Percentiles rank a stretch among this genome's conserved stretches.
phyloP scores from a whole-genome alignment of 1,140 invertebrate genomes.

The Prorops nasuta region DNA sequence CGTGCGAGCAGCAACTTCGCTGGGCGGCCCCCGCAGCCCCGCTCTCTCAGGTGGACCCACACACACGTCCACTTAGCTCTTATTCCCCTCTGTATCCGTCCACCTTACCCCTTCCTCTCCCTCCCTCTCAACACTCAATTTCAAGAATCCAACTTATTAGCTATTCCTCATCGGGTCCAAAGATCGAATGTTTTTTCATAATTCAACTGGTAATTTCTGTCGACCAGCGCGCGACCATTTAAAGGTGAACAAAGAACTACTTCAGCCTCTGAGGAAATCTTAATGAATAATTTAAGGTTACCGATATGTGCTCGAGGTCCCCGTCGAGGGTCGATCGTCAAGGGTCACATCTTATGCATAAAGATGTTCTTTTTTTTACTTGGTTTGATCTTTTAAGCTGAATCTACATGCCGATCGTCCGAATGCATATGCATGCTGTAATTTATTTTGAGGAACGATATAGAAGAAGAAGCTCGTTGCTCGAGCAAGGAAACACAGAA shows the following conservation, averaged over 20 bases:
- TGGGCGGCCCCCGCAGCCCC: constrained; percentile 11
- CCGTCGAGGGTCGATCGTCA: neutral
- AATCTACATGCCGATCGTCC: too few species aligned
- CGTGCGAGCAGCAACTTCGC: constrained; percentile 41
- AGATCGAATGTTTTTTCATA: too few species aligned
- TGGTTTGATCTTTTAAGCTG: too few species aligned
- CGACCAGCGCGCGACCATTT: neutral
- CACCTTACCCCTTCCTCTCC: neutral
- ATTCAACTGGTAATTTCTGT: too few species aligned
- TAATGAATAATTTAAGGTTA: neutral
- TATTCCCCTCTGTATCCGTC: neutral
- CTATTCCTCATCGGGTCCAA: too few species aligned
- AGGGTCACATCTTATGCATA: too few species aligned
- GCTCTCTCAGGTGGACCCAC: constrained; percentile 50
- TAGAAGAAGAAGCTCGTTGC: too few species aligned
- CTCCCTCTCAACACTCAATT: neutral
- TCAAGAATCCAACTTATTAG: neutral
- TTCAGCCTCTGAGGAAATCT: too few species aligned
- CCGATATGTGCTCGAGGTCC: neutral
- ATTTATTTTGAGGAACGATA: too few species aligned
- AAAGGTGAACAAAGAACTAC: neutral
- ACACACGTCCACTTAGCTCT: constrained; percentile 22
- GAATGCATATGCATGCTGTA: too few species aligned
- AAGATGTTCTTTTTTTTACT: too few species aligned
- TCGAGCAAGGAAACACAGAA: too few species aligned